Base-by-base conservation (phyloP, 2,113 vertebrate genomes). In the Urocolius indicus region DNA sequence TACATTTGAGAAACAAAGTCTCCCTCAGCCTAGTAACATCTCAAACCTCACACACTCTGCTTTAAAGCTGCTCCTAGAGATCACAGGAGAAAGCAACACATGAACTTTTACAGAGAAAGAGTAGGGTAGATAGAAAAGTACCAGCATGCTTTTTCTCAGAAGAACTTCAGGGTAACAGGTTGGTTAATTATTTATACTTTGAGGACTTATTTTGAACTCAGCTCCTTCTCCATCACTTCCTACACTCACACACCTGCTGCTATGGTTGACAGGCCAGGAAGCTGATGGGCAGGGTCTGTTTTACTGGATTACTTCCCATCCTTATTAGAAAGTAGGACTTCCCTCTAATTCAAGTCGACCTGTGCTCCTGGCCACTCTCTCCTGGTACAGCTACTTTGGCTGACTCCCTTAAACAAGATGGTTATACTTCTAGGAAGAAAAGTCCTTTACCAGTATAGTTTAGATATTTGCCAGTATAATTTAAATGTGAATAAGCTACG, bases 251-350 rank as follows among this genome's bases (percentile, higher is more conserved):
- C 3, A 7, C 48, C 41, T 26, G 36, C 22, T 1, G 4, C 49
- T 32, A 55, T 3, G 1, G 43, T 12, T 2, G 0, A 17, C 1
- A 1, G 63, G 29, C 57, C 81, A 30, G 45, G 34, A 24, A 67
- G 61, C 38, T 5, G 0, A 32, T 19, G 5, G 2, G 26, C 0
- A 0, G 11, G 20, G 23, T 13, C 55, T 7, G 1, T 55, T 49
- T 38, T 13, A 36, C n/a, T 20, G 19, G 10, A 16, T 54, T 26
- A 48, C 7, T 30, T 49, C 48, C 46, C 73, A 61, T 51, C 7
- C 72, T 41, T 23, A 54, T 32, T 21, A 51, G 19, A 45, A 65
- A 59, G 16, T 16, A 10, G 1, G 1, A 34, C 51, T 58, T 72
- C 26, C n/a, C 78, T 61, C 73, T 19, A 49, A 45, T 54, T 55